phyloP scores from a whole-genome alignment of 2,888 invertebrate genomes.

The Hipparchia sbordonii region DNA sequence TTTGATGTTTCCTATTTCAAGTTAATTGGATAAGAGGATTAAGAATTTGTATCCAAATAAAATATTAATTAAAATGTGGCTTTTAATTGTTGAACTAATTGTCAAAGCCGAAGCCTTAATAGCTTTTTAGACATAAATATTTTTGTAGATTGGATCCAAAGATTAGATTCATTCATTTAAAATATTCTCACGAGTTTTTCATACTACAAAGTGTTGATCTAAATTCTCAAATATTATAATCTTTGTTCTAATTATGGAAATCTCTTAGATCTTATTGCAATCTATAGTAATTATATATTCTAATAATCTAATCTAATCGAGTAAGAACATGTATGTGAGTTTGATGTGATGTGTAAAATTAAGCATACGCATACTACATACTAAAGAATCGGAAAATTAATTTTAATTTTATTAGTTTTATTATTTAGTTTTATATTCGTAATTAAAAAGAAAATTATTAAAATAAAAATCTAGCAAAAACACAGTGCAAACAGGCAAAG shows the following conservation, averaged over 20 bases:
- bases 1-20: no score
- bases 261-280: background rate
- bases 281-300: background rate
- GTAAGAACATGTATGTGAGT: constrained; percentile 15
- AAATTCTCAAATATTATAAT: background rate
- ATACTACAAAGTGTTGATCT: background rate
- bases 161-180: no score
- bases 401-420: background rate
- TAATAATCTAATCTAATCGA: background rate
- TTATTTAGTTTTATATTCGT: background rate
- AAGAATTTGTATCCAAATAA: no score
- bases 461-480: constrained; percentile 12
- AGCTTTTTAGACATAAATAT: no score
- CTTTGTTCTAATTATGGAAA: background rate
- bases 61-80: no score
- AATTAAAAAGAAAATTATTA: background rate
- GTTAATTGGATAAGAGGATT: no score
- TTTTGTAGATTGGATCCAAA: no score
- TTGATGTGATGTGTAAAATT: constrained; percentile 22
- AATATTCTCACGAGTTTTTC: background rate
- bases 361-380: constrained; percentile 12
- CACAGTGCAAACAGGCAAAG: constrained; percentile 13
- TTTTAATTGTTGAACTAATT: no score
- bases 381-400: background rate
- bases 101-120: no score